phyloP scores from a whole-genome alignment of 2,113 vertebrate species.

The Epinephelus cyanopodus region DNA sequence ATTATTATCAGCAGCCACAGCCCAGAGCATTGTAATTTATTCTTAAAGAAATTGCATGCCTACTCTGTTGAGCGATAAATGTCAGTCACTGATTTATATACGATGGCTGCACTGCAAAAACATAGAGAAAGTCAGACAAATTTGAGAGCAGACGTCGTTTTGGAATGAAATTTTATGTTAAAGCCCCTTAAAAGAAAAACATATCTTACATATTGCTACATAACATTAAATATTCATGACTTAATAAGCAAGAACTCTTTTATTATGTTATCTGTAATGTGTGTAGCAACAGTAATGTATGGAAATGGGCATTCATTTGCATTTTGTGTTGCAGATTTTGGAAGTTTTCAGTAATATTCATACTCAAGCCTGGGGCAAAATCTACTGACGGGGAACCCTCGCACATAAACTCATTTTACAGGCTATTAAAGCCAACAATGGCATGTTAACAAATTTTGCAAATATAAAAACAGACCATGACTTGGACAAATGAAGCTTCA shows the following conservation, averaged over 20 bases:
- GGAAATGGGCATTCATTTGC: not conserved
- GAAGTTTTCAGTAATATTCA: not conserved
- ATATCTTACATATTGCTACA: not conserved
- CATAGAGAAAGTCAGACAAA: not conserved
- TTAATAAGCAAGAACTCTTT: not conserved
- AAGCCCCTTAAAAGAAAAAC: not conserved
- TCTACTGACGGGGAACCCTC: not conserved
- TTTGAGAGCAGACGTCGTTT: not conserved
- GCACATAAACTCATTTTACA: not conserved
- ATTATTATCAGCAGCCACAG: not conserved
- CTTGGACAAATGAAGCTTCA: not conserved
- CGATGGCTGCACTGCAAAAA: not conserved
- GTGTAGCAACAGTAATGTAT: not conserved
- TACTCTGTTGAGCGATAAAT: not conserved
- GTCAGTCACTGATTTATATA: slow-evolving; percentile 18
- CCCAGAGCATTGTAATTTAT: not conserved
- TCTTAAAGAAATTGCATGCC: not conserved
- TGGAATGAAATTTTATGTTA: not conserved
- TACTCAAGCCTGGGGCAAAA: not conserved
- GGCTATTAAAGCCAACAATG: not conserved
- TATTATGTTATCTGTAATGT: not conserved
- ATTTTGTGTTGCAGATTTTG: not conserved
- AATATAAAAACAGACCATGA: not conserved
- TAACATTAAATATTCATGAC: not conserved
- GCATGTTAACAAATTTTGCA: not conserved